Evolutionary conservation across 2,888 invertebrate genomes (phyloP).

Genomic region (Agrotis ipsilon): DNA sequence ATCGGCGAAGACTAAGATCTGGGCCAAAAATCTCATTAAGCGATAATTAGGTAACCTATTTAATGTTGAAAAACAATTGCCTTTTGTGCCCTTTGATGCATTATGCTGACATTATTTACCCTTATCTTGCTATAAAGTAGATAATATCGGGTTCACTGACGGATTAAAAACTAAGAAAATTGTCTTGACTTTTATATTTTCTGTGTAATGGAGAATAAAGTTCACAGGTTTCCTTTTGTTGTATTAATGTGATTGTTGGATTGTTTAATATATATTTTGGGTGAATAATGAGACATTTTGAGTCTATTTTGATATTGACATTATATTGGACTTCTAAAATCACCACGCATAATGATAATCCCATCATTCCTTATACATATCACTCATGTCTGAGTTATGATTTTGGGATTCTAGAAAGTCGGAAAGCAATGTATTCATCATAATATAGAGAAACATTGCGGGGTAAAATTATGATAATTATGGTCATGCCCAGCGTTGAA

Average conservation of each 20-base stretch:
- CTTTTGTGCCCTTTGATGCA: constrained; percentile 52
- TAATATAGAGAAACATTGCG: too few relatives aligned
- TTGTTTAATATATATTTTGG: neutral
- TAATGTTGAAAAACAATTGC: constrained; percentile 46
- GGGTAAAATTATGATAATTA: too few relatives aligned
- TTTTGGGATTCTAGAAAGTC: too few relatives aligned
- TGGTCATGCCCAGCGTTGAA: too few relatives aligned
- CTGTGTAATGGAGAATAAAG: neutral
- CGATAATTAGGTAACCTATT: constrained; percentile 51
- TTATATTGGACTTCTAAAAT: too few relatives aligned
- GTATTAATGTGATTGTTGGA: too few relatives aligned
- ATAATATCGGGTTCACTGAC: constrained; percentile 36
- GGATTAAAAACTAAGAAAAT: constrained; percentile 22
- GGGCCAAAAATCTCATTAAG: constrained; percentile 42
- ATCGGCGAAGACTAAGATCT: constrained; percentile 29
- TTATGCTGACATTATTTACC: constrained; percentile 41
- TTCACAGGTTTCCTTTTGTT: neutral
- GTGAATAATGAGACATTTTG: too few relatives aligned
- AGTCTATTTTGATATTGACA: too few relatives aligned
- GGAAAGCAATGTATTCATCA: too few relatives aligned
- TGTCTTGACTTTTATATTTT: constrained; percentile 22
- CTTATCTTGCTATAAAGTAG: constrained; percentile 45
- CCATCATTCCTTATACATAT: too few relatives aligned
- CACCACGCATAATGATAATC: too few relatives aligned
- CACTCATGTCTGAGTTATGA: too few relatives aligned